Evolutionary conservation across 2,888 invertebrate species (phyloP).

Genomic region (Deilephila porcellus): DNA sequence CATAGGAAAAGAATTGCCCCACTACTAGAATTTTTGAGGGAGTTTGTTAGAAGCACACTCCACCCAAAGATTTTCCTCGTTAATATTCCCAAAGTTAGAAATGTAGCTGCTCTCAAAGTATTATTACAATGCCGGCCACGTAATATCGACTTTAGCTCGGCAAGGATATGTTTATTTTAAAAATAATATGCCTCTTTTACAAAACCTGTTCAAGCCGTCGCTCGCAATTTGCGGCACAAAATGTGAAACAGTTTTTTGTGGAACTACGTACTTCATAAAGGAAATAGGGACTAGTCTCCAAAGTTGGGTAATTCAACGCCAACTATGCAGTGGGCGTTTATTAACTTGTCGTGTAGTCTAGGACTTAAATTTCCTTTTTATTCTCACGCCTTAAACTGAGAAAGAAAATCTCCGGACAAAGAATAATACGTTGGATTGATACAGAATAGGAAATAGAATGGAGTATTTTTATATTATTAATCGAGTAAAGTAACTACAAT

Average conservation of each 20-base stretch:
- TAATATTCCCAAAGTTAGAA: too few species aligned
- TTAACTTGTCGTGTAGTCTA: background rate
- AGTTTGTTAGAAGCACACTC: too few species aligned
- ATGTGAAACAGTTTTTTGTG: background rate
- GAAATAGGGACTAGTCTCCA: background rate
- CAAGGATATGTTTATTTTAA: background rate
- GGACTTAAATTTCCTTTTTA: conserved; percentile 7
- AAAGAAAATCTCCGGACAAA: background rate
- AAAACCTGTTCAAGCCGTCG: background rate
- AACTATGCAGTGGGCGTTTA: background rate
- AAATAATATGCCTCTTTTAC: background rate
- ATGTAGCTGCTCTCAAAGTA: too few species aligned
- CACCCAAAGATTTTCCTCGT: too few species aligned
- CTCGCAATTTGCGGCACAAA: background rate
- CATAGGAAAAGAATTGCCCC: too few species aligned
- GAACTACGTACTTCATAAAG: conserved; percentile 5
- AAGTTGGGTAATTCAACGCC: conserved; percentile 13
- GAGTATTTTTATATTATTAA: too few species aligned
- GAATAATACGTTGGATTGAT: background rate
- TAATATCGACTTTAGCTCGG: background rate
- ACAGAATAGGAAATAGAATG: background rate
- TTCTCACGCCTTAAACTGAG: background rate
- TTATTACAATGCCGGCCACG: too few species aligned
- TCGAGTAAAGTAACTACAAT: too few species aligned
- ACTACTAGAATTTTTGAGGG: too few species aligned